Evolutionary conservation across 1,140 invertebrate species (phyloP), one percentile per base, ranked within the genome.

Genomic region (Aphelinus certus): DNA sequence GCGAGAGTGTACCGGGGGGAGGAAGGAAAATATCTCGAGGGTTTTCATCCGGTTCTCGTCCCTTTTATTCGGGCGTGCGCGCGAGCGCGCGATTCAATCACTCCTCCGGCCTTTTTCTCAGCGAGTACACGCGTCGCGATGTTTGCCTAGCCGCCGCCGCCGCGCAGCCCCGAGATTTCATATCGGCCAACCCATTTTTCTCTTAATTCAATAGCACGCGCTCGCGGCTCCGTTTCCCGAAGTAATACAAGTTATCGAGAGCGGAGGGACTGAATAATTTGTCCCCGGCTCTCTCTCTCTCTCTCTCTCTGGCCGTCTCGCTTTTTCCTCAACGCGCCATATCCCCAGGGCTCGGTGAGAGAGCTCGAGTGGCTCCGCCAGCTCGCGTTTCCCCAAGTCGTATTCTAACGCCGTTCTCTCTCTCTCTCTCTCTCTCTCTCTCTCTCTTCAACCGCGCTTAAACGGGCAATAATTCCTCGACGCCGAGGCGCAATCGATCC

Each of bases 11-110:
- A 75, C 65, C 58, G 65, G 55, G 55, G 43, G 53, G 58, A 68
- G 67, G 51, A 69, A 56, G 61, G 73, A 75, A 75, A 75, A 75
- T 75, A 75, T 70, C 67, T 75, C 73, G 73, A 51, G 73, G 73
- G 67, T 75, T 75, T 75, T 75, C 67, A 46, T 62, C 72, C 72
- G 63, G 57, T 9, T 53, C 51, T 53, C 71, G 70, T 71, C 67
- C 62, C 68, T 73, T 65, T 67, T 67, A 61, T 76, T 55, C 55
- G 64, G 62, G 53, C 71, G 51, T 6, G 51, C 51, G 51, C 51
- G 51, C 51, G 51, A 4, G 51, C 51, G 51, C 9, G 47, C 69
- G 77, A 76, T 77, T 78, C 69, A 74, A 71, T 72, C 71, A 66
- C 51, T 51, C 61, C 57, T 70, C 58, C 60, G 48, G 57, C 10